Conservation (phyloP, 2,888 invertebrate species). For the Temnothorax ravouxi region DNA sequence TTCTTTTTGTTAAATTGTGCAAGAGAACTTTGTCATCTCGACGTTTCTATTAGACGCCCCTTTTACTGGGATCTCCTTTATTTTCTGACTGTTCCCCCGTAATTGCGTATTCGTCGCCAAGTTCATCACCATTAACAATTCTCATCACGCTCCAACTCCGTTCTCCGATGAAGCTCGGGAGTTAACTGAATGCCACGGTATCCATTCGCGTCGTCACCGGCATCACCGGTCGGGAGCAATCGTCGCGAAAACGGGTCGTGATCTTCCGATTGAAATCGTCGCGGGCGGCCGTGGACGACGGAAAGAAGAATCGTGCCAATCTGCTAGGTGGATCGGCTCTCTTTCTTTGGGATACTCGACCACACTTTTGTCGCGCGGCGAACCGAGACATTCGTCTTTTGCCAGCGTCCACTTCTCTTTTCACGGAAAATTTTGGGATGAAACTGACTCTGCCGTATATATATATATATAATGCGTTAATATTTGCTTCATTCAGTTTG, state of each 20-base stretch:
- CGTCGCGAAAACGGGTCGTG: slow-evolving; percentile 48
- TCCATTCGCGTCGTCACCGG: slow-evolving; percentile 21
- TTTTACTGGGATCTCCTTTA: slow-evolving; percentile 4
- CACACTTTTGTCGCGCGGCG: slow-evolving; percentile 27
- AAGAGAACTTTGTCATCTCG: not conserved
- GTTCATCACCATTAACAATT: slow-evolving; percentile 40
- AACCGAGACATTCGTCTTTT: slow-evolving; percentile 27
- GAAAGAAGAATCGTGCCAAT: slow-evolving; percentile 54
- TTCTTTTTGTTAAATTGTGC: not conserved
- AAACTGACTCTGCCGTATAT: not conserved
- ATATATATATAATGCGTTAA: not conserved
- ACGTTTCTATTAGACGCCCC: not conserved
- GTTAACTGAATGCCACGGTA: slow-evolving; percentile 36
- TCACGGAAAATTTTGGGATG: not conserved
- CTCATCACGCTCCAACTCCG: slow-evolving; percentile 9
- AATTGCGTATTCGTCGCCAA: slow-evolving; percentile 29
- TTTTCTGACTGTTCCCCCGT: not conserved
- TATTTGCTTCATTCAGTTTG: not conserved
- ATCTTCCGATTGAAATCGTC: slow-evolving; percentile 55
- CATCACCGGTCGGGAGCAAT: slow-evolving; percentile 7
- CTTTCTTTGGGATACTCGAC: slow-evolving; percentile 24
- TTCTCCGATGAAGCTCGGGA: slow-evolving; percentile 7
- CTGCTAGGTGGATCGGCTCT: slow-evolving; percentile 40
- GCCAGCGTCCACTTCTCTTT: not conserved
- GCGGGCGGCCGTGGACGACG: slow-evolving; percentile 22